These are phyloP conservation scores for Malurus melanocephalus DNA, from an alignment of 2,113 vertebrate genomes.

Conservation along the genomic window DNA sequence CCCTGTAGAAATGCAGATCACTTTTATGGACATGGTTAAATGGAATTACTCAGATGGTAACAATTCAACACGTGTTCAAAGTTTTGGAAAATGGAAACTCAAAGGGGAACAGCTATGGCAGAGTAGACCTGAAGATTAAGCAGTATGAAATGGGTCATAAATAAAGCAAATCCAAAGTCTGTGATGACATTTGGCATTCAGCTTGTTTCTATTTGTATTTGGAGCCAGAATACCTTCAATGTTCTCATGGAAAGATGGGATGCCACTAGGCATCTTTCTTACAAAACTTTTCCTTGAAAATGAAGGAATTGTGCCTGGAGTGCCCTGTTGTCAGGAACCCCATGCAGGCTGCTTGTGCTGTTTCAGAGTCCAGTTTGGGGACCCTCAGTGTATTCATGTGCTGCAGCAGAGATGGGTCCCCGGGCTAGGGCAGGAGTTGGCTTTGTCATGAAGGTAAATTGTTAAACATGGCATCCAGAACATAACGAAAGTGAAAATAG, in stretches of 20 bases:
- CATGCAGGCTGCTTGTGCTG: neutral
- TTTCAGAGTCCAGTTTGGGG: neutral
- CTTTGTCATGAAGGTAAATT: constrained; percentile 20
- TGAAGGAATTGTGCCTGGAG: neutral
- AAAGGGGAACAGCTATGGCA: neutral
- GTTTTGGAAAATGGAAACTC: neutral
- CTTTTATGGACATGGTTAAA: neutral
- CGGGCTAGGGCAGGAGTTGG: neutral
- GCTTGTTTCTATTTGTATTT: neutral
- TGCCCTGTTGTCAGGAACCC: neutral
- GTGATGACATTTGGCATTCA: neutral
- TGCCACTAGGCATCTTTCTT: neutral
- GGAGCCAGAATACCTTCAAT: neutral
- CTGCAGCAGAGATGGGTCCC: neutral
- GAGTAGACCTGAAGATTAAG: neutral
- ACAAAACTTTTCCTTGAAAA: neutral
- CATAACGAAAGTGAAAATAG: constrained; percentile 13
- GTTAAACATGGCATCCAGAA: constrained; percentile 25
- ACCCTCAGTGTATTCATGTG: neutral
- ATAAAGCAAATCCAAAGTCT: neutral
- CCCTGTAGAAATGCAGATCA: neutral
- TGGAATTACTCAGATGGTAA: neutral
- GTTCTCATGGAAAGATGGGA: neutral
- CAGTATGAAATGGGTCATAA: neutral
- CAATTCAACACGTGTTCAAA: neutral